These are phyloP conservation scores for Megaceryle torquata DNA, from an alignment of 2,113 vertebrate genomes.

Conservation along the genomic window DNA sequence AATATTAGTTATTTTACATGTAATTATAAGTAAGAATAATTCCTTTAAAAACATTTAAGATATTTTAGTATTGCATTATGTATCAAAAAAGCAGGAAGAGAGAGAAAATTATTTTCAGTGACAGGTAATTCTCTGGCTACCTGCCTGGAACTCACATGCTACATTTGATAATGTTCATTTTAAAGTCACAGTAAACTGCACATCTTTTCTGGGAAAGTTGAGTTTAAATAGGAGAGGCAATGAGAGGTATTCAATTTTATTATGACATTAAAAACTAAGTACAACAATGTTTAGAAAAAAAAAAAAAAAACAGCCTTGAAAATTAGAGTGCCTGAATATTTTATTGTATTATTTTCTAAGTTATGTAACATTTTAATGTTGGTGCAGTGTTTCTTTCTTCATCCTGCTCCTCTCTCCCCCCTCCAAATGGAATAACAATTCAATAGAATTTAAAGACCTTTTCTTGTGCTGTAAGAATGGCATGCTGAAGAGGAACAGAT, in stretches of 20 bases:
- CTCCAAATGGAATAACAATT: not conserved
- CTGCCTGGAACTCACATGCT: slow-evolving; percentile 42
- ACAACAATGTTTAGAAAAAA: slow-evolving; percentile 20
- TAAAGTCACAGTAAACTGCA: slow-evolving; percentile 31
- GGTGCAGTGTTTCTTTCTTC: not conserved
- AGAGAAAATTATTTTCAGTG: slow-evolving; percentile 17
- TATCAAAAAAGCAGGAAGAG: not conserved
- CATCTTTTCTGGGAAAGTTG: not conserved
- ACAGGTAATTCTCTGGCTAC: slow-evolving; percentile 8
- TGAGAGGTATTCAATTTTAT: slow-evolving; percentile 4
- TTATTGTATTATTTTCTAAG: not conserved
- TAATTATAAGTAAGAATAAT: slow-evolving; percentile 17
- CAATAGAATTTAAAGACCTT: slow-evolving; percentile 31
- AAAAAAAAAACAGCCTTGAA: slow-evolving; percentile 35
- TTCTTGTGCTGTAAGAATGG: slow-evolving; percentile 30
- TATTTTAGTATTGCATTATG: not conserved
- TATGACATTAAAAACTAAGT: slow-evolving; percentile 23
- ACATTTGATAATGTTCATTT: slow-evolving; percentile 39
- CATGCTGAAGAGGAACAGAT: slow-evolving; percentile 36
- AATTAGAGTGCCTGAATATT: slow-evolving; percentile 12
- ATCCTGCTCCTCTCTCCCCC: not conserved
- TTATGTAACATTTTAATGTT: not conserved
- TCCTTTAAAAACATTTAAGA: slow-evolving; percentile 21
- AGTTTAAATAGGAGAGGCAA: not conserved
- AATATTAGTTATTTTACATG: slow-evolving; percentile 37